Percentiles rank a stretch among this genome's conserved stretches.
These are phyloP conservation scores for Rostratula benghalensis DNA, from an alignment of 2,113 vertebrate species.

Conservation along the genomic window DNA sequence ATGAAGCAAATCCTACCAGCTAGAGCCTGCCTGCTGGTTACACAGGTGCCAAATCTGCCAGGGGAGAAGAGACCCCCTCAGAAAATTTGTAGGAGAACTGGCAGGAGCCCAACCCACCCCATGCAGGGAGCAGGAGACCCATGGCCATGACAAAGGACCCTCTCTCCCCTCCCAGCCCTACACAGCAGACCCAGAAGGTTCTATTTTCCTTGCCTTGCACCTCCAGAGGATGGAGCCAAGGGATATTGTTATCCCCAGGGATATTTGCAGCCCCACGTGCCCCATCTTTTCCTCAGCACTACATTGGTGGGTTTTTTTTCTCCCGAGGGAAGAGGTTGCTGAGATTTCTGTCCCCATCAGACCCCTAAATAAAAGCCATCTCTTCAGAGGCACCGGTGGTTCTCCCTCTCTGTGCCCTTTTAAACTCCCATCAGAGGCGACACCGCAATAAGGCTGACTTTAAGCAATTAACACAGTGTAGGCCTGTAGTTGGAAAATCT, in stretches of 20 bases:
- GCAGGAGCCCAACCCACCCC: not conserved
- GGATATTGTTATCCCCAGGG: not conserved
- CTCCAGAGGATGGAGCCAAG: accelerated
- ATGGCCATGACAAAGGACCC: not conserved
- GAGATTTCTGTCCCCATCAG: not conserved
- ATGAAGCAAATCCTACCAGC: not conserved
- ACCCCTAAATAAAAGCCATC: not conserved
- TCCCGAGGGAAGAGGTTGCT: not conserved
- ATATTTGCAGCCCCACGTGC: not conserved
- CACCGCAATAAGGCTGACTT: not conserved
- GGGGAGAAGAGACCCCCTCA: not conserved
- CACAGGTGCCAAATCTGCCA: accelerated
- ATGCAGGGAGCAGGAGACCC: not conserved
- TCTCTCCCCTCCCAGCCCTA: not conserved
- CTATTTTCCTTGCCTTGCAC: not conserved
- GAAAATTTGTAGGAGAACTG: not conserved
- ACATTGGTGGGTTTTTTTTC: not conserved
- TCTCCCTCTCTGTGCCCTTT: not conserved
- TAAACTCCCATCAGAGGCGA: not conserved
- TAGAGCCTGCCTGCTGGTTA: not conserved
- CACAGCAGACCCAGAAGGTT: accelerated
- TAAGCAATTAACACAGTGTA: not conserved
- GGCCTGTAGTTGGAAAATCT: not conserved
- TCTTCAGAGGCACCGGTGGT: not conserved
- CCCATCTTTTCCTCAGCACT: not conserved